Evolutionary conservation across 2,797 vertebrate species (phyloP).

Genomic region (Alosa sapidissima): DNA sequence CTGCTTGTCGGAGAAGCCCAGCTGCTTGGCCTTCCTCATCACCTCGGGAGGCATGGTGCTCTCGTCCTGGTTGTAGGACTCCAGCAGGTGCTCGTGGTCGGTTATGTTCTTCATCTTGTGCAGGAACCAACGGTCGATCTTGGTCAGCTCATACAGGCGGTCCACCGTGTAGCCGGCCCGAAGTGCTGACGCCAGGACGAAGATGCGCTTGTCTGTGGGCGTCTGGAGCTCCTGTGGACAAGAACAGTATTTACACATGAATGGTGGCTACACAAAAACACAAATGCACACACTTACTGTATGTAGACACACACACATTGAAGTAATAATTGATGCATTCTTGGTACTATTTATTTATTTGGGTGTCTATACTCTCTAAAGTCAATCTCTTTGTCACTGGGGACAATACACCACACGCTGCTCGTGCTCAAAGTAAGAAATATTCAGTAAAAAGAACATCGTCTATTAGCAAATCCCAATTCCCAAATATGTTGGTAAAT

Average conservation of each 20-base stretch:
- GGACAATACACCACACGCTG: neutral
- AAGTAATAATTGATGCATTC: neutral
- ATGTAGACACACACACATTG: neutral
- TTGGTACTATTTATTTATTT: neutral
- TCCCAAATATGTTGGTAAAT: neutral
- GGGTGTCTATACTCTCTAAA: neutral
- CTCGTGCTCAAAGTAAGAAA: no score
- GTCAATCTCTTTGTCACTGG: no score
- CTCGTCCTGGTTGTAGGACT: constrained; percentile 78
- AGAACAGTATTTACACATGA: neutral
- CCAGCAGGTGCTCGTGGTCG: constrained; percentile 80
- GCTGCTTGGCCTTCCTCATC: constrained; percentile 88
- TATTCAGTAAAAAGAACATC: no score
- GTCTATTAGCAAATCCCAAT: neutral
- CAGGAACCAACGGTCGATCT: constrained; percentile 96
- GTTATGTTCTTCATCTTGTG: constrained; percentile 97
- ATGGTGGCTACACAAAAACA: neutral
- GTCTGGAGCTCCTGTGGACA: constrained; percentile 87
- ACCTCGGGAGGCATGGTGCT: constrained; percentile 77
- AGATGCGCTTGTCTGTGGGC: constrained; percentile 95
- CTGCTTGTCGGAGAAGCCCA: constrained; percentile 98
- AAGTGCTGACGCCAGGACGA: constrained; percentile 88
- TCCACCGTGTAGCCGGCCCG: constrained; percentile 85
- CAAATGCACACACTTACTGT: neutral
- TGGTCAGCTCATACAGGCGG: constrained; percentile 90